Base-by-base conservation (phyloP, 2,888 invertebrate genomes). In the Pheosia gnoma region DNA sequence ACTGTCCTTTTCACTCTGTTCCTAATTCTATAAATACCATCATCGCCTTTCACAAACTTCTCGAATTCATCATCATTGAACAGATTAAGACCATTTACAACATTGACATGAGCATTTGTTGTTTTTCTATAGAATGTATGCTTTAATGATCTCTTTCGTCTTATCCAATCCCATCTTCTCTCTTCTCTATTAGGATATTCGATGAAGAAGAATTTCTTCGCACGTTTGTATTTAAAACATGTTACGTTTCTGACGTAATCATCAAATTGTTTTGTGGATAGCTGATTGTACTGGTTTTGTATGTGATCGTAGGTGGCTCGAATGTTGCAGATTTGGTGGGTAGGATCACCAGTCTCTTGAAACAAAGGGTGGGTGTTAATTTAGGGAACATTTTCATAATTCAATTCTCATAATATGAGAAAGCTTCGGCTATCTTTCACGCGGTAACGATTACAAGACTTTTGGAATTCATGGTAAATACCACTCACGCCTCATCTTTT, bases 271-370 rank as follows among this genome's bases (percentile, higher is more conserved):
- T 62, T 45, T 38, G 54, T 45, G 0, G 71, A 38, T 54, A 84
- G 36, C 3, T 56, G 60, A 0, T 59, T 61, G n/a, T 78, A 74
- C 0, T 74, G 57, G 0, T 66, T 62, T 6, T 71, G 25, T 10
- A 86, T 65, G 53, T 81, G 74, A 4, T 76, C 63, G 56, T 69
- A 67, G 0, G 87, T 87, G 5, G 81, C 80, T 59, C 77, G 67
- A 38, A 88, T 68, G 67, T 88, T 84, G 62, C 88, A 89, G 4
- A 87, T 59, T 53, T 70, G 62, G 58, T 37, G 54, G 52, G 75
- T 55, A 36, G 68, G 11, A 52, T 83, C 80, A 78, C 74, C 54
- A 72, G 79, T 80, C 88, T 90, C 89, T 90, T 89, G 88, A 87
- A 87, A 81, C 79, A 81, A 87, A 87, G 67, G 73, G 61, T 52